A percentile compares a stretch with the other conserved stretches of the same genome.
Evolutionary conservation across 2,888 invertebrate genomes (phyloP).

Genomic region (Scelioninae gen. 1): DNA sequence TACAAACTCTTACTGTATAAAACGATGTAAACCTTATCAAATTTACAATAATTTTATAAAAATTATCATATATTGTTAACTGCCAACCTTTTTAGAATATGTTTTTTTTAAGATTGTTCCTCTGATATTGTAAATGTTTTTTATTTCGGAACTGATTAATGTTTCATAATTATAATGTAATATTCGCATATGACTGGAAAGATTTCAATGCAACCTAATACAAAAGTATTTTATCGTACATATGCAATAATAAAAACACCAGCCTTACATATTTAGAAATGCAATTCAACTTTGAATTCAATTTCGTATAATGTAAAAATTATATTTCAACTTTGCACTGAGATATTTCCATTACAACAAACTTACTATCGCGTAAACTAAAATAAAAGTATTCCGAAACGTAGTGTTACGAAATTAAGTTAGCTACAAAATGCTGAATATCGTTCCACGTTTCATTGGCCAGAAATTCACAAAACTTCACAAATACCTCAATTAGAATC

Average conservation of each 20-base stretch:
- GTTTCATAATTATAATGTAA: background rate
- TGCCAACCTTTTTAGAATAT: background rate
- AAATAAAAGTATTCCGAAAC: background rate
- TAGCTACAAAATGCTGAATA: no score
- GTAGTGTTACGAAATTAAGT: background rate
- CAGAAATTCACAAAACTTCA: conserved; percentile 1
- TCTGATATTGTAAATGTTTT: background rate
- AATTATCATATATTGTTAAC: background rate
- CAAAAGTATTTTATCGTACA: no score
- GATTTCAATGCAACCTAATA: no score
- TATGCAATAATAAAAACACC: no score
- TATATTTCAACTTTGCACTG: no score
- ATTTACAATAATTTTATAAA: conserved; percentile 7
- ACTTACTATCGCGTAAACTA: background rate
- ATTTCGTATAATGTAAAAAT: no score
- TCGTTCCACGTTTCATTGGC: background rate
- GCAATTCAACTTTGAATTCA: no score
- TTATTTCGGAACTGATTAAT: background rate
- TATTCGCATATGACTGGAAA: no score
- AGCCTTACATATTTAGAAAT: no score
- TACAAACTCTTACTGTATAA: conserved; percentile 9
- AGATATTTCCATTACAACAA: no score
- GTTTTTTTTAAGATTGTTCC: background rate
- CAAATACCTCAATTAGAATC: background rate
- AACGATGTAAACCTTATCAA: conserved; percentile 11